Evolutionary conservation across 2,113 vertebrate species (phyloP), one percentile per base, ranked within the genome.

Genomic region (Microcebus tavaratra): DNA sequence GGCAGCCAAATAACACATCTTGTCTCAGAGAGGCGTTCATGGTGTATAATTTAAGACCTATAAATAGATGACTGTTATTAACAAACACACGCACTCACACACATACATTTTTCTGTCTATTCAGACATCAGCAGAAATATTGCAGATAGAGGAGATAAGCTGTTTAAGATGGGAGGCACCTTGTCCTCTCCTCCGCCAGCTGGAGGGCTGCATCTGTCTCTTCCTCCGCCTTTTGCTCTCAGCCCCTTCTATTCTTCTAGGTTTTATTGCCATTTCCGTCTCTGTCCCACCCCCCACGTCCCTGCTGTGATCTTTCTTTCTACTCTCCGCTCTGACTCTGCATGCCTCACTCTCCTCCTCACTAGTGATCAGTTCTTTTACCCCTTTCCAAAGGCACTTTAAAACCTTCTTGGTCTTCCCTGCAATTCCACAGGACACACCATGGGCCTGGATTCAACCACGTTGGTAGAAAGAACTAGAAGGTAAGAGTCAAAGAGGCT

Each of bases 31-130:
- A 98, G 95, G 96, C 5, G 34, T 98, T 98, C 95, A 34, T 89
- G 68, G 97, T 88, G 15, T 99, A 98, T 99, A 99, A 99, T 99
- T 99, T 98, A 96, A 97, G 96, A 81, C 73, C 98, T 99, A 99
- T 98, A 98, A 98, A 99, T 99, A 99, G 98, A 98, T 97, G 80
- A 70, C 98, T 98, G 97, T 97, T 99, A 98, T 98, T 98, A 98
- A 98, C 91, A 90, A 97, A 92, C 97, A 98, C 48, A 92, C 80
- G 84, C 79, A 39, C 80, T 94, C 95, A 87, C 73, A 96, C 76
- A 97, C 91, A 96, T 8, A 88, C 94, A 95, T 85, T 97, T 98
- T 97, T 97, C 93, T 95, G 75, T 94, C 84, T 98, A 96, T 98
- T 97, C 97, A 98, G 98, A 95, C 97, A 96, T 97, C 97, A 97